phyloP scores from a whole-genome alignment of 2,888 invertebrate species.

The Cheilosia pagana region DNA sequence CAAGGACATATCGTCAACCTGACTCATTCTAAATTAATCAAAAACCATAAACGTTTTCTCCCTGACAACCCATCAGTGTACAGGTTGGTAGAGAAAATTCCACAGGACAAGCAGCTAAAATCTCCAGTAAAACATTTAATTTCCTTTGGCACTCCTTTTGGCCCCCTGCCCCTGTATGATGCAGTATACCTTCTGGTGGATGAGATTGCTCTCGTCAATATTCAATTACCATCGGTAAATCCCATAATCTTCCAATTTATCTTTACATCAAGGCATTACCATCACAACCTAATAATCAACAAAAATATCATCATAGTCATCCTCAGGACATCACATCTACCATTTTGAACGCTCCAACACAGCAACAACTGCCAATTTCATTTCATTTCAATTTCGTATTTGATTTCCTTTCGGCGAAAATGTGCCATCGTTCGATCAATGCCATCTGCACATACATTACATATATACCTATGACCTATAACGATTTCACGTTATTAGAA shows the following conservation, averaged over 20 bases:
- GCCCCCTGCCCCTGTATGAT: not conserved
- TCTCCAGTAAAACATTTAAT: slow-evolving; percentile 46
- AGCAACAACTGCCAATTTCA: slow-evolving; percentile 60
- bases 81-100: not conserved
- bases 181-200: not conserved
- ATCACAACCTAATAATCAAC: slow-evolving; percentile 68
- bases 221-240: slow-evolving; percentile 72
- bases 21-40: slow-evolving; percentile 35
- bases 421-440: slow-evolving; percentile 21
- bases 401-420: slow-evolving; percentile 46
- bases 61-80: not conserved
- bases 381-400: slow-evolving; percentile 66
- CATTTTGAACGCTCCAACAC: not conserved
- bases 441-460: not conserved
- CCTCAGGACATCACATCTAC: slow-evolving; percentile 49
- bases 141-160: slow-evolving; percentile 46
- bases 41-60: slow-evolving; percentile 20
- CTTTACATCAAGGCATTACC: slow-evolving; percentile 69
- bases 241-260: slow-evolving; percentile 72
- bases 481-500: slow-evolving; percentile 63
- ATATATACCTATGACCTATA: not conserved
- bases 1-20: not conserved
- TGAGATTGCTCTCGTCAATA: slow-evolving; percentile 64
- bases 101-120: not conserved
- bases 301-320: slow-evolving; percentile 53